Evolutionary conservation across 2,113 vertebrate genomes (phyloP).

Genomic region (Chloebia gouldiae): DNA sequence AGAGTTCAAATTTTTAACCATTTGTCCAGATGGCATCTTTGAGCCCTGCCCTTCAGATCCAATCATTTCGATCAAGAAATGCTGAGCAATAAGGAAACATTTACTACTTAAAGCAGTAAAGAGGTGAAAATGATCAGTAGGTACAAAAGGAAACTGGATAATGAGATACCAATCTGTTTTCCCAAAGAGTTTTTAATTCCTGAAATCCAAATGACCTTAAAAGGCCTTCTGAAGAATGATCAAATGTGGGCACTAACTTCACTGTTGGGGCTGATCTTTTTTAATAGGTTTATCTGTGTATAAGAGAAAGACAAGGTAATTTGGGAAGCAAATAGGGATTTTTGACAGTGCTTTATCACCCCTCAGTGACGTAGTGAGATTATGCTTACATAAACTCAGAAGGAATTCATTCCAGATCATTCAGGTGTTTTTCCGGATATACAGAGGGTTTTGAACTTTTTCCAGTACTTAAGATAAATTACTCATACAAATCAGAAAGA

Average conservation of each 20-base stretch:
- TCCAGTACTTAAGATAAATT: not conserved
- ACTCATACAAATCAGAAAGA: not conserved
- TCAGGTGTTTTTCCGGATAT: not conserved
- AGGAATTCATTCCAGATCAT: not conserved
- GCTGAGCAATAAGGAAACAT: not conserved
- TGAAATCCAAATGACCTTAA: not conserved
- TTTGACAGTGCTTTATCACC: not conserved
- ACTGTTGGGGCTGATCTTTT: not conserved
- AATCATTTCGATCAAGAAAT: not conserved
- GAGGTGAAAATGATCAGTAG: not conserved
- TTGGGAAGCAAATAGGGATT: not conserved
- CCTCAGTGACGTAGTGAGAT: not conserved
- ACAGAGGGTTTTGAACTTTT: not conserved
- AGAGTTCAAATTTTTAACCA: not conserved
- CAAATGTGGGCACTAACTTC: not conserved
- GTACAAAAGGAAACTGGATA: not conserved
- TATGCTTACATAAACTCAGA: not conserved
- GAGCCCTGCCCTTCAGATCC: not conserved
- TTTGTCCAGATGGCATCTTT: not conserved
- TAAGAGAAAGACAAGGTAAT: not conserved
- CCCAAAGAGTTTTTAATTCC: not conserved
- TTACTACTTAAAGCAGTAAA: not conserved
- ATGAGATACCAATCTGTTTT: not conserved
- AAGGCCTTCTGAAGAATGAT: not conserved
- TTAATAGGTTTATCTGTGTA: not conserved